Percentiles rank a stretch among this genome's conserved stretches.
phyloP scores from a whole-genome alignment of 2,888 invertebrate species.

The Strigamia crassipes region DNA sequence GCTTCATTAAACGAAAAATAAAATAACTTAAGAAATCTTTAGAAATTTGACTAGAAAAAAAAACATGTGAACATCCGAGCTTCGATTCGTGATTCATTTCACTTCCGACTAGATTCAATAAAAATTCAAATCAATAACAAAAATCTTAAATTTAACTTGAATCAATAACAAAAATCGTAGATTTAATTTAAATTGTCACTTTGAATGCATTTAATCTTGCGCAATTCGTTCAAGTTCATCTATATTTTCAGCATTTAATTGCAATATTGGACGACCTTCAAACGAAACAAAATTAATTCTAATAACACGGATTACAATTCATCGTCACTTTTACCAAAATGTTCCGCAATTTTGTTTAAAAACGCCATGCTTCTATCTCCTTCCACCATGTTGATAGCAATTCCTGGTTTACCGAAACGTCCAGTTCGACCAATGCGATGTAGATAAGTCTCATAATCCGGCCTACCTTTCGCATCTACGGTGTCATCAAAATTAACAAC shows the following conservation, averaged over 20 bases:
- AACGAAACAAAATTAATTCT: slow-evolving; percentile 51
- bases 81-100: too few species aligned
- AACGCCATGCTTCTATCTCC: slow-evolving; percentile 72
- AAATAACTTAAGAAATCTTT: too few species aligned
- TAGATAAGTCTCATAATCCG: slow-evolving; percentile 96
- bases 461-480: slow-evolving; percentile 75
- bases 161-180: too few species aligned
- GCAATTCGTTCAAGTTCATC: slow-evolving; percentile 83
- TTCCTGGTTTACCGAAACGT: slow-evolving; percentile 95
- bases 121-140: too few species aligned
- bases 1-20: too few species aligned
- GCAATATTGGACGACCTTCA: slow-evolving; percentile 74
- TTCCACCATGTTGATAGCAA: slow-evolving; percentile 96
- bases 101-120: too few species aligned
- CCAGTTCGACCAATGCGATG: slow-evolving; percentile 97
- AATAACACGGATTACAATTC: too few species aligned
- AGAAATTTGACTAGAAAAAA: too few species aligned
- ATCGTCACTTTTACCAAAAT: slow-evolving; percentile 81
- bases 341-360: slow-evolving; percentile 78
- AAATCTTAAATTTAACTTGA: too few species aligned
- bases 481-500: slow-evolving; percentile 99
- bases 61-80: too few species aligned
- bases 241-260: slow-evolving; percentile 84
- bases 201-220: slow-evolving; percentile 44
- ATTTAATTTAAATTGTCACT: too few species aligned